Evolutionary conservation across 2,797 vertebrate species (phyloP).

Genomic region (Lates japonicus): DNA sequence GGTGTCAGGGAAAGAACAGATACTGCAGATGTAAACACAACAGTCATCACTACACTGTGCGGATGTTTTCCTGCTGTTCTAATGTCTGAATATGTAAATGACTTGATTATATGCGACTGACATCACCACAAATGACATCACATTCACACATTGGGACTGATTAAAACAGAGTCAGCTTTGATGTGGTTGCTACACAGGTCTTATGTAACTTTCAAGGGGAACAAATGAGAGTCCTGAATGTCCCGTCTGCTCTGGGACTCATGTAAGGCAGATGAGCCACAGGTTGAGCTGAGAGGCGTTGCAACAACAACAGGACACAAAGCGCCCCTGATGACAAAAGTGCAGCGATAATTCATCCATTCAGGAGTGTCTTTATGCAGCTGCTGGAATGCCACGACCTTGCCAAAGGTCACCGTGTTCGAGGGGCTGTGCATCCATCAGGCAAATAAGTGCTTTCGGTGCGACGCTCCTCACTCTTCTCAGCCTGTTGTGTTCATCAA

Average conservation of each 20-base stretch:
- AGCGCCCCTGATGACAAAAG: constrained; percentile 12
- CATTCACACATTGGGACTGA: constrained; percentile 8
- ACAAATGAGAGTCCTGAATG: constrained; percentile 29
- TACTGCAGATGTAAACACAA: neutral
- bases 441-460: constrained; percentile 29
- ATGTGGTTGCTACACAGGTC: constrained; percentile 27
- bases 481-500: constrained; percentile 2
- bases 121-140: constrained; percentile 18
- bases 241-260: constrained; percentile 22
- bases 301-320: constrained; percentile 29
- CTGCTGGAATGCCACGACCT: constrained; percentile 68
- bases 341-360: constrained; percentile 44
- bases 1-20: neutral
- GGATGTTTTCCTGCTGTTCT: neutral
- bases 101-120: neutral
- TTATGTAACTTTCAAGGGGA: constrained; percentile 51
- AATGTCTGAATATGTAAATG: neutral
- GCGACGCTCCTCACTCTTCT: constrained; percentile 7
- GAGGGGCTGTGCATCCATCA: constrained; percentile 58
- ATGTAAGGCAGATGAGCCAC: constrained; percentile 48
- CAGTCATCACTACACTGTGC: neutral
- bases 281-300: constrained; percentile 54
- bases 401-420: constrained; percentile 74
- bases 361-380: constrained; percentile 25
- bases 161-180: constrained; percentile 19